Percentiles rank a stretch among this genome's conserved stretches.
These are phyloP conservation scores for Pagetopsis macropterus DNA, from an alignment of 2,797 vertebrate genomes.

Conservation along the genomic window DNA sequence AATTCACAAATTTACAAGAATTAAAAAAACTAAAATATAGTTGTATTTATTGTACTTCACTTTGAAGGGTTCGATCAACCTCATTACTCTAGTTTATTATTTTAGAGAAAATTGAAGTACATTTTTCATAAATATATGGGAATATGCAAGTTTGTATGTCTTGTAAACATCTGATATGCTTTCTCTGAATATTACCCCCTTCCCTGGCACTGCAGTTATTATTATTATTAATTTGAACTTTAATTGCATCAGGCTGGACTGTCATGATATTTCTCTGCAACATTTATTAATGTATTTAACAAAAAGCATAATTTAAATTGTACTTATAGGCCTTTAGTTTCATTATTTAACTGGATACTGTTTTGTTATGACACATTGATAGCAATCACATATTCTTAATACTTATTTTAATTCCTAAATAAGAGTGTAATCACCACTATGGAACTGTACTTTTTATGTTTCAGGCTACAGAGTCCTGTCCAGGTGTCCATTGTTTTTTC, in stretches of 20 bases:
- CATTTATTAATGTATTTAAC: neutral
- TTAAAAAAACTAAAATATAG: too few relatives aligned
- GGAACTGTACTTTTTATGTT: constrained; percentile 28
- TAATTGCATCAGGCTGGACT: neutral
- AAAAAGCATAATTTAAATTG: neutral
- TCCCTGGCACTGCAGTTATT: too few relatives aligned
- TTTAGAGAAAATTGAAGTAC: too few relatives aligned
- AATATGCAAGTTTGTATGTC: too few relatives aligned
- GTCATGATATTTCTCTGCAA: neutral
- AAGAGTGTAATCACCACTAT: neutral
- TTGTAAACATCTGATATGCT: too few relatives aligned
- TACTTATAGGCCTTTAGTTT: neutral
- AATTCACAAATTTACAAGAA: too few relatives aligned
- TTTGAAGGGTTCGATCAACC: too few relatives aligned
- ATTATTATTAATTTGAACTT: too few relatives aligned
- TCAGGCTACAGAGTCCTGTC: constrained; percentile 65
- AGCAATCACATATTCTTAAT: neutral
- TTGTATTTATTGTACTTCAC: too few relatives aligned
- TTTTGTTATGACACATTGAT: neutral
- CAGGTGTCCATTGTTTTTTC: constrained; percentile 55
- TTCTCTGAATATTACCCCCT: too few relatives aligned
- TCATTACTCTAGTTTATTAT: too few relatives aligned
- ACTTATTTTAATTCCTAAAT: neutral
- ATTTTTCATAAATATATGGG: too few relatives aligned
- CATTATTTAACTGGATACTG: neutral